Base-by-base conservation (phyloP, 2,797 vertebrate genomes). In the Hippocampus kuda region DNA sequence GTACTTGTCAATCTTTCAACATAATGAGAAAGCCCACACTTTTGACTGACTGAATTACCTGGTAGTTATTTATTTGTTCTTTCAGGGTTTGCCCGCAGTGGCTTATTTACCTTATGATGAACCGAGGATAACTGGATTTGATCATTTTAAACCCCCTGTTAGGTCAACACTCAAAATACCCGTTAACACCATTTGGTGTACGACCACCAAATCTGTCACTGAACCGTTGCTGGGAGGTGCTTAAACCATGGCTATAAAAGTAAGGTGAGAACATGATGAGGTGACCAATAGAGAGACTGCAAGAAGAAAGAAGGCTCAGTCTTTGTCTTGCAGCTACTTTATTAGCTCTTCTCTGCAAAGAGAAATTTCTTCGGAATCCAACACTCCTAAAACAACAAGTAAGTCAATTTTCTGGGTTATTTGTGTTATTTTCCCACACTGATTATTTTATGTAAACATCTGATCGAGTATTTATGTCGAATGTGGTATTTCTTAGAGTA, bases 281-380 rank as follows among this genome's bases (percentile, higher is more conserved):
- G 9, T 24, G 64, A 67, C 48, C 5, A 68, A 53, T 1, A 72
- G 66, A 75, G 59, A 68, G 8, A 70, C 70, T 71, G 73, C 34
- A 11, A 70, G 66, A 75, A 71, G 73, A 78, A 51, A 78, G 76
- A 72, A 22, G 62, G 65, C 53, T 20, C n/a, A 38, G 0, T 72
- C 72, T 72, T 75, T 75, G 72, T 74, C 72, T 72, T 61, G 68
- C 70, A 74, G 68, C 60, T 69, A 26, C 53, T 77, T 67, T 65
- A 66, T 65, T 24, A 26, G 22, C 51, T 49, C 65, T 57, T 66
- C 61, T 65, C 44, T 66, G 26, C 67, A 65, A 67, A 65, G 24
- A 73, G 38, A 67, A 7, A 7, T 59, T 65, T 65, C 7, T 54
- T 42, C 66, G 67, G 42, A 65, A 16, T 61, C 13, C 16, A 27